These are phyloP conservation scores for Laticauda colubrina DNA, from an alignment of 2,113 vertebrate species.

Conservation along the genomic window DNA sequence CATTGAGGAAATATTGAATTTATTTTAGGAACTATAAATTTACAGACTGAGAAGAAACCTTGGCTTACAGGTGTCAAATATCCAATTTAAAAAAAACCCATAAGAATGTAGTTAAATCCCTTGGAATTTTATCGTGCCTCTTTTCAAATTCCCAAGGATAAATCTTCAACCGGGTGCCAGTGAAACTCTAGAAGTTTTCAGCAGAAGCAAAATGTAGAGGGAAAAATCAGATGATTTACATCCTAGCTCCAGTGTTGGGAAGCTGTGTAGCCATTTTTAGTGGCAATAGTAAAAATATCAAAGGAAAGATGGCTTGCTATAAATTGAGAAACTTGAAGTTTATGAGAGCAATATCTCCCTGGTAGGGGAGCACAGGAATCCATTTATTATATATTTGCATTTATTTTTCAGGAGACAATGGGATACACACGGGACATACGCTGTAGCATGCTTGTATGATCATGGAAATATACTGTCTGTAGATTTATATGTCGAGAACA, in stretches of 20 bases:
- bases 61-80: not conserved
- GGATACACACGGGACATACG: not conserved
- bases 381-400: not conserved
- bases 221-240: not conserved
- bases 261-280: slow-evolving; percentile 8
- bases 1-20: not conserved
- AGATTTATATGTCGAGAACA: not conserved
- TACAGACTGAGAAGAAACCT: not conserved
- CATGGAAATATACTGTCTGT: not conserved
- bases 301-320: not conserved
- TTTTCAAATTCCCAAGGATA: not conserved
- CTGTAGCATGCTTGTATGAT: not conserved
- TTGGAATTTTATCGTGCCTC: not conserved
- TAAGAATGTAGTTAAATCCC: not conserved
- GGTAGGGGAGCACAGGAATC: not conserved
- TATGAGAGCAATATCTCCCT: not conserved
- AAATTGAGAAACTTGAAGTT: not conserved
- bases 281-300: not conserved
- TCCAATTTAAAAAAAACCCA: not conserved
- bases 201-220: not conserved
- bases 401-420: not conserved
- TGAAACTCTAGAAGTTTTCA: not conserved
- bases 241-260: not conserved
- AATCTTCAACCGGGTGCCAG: not conserved
- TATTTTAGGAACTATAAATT: not conserved